Conservation (phyloP, 1,140 invertebrate genomes). For the Berghia stephanieae region DNA sequence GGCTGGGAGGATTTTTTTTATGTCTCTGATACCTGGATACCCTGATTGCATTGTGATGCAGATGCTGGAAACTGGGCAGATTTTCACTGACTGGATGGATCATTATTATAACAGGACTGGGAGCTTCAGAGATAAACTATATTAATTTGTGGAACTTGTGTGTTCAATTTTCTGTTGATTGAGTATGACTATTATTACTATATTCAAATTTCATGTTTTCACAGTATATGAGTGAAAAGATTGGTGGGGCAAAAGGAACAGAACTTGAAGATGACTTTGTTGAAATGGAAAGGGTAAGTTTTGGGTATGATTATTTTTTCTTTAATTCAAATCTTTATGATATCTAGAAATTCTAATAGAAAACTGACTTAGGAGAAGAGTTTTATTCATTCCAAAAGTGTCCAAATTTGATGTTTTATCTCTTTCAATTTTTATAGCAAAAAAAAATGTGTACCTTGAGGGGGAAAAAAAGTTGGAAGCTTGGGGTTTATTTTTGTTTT, state of each 20-base stretch:
- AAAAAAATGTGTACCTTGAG: too few relatives aligned
- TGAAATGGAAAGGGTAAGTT: constrained; percentile 97
- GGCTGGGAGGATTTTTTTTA: too few relatives aligned
- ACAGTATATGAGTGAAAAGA: constrained; percentile 99
- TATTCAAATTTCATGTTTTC: constrained; percentile 52
- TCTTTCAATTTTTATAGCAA: too few relatives aligned
- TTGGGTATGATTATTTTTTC: background rate
- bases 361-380: too few relatives aligned
- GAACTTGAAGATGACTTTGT: constrained; percentile 98
- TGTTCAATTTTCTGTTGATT: background rate
- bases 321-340: background rate
- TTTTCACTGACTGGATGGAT: background rate
- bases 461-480: too few relatives aligned
- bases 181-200: background rate
- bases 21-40: too few relatives aligned
- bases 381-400: too few relatives aligned
- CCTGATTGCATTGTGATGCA: background rate
- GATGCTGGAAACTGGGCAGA: background rate
- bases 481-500: too few relatives aligned
- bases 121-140: too few relatives aligned
- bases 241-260: constrained; percentile 99
- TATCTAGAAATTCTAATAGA: background rate
- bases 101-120: background rate
- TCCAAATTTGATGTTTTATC: too few relatives aligned
- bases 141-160: background rate